These are phyloP conservation scores for Propithecus deckenii DNA, from an alignment of 2,797 vertebrate genomes.

Conservation along the genomic window DNA sequence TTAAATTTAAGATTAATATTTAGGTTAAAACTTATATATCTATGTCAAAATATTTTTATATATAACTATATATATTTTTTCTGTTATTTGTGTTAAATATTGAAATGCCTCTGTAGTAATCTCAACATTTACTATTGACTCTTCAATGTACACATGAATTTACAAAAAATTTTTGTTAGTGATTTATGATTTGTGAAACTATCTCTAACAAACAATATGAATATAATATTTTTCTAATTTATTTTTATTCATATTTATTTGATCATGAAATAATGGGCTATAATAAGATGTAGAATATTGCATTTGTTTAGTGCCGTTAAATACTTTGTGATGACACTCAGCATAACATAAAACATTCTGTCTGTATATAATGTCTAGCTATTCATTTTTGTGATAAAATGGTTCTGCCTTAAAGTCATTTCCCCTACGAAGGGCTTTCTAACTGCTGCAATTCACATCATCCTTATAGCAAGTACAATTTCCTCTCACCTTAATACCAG, in stretches of 20 bases:
- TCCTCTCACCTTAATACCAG: background rate
- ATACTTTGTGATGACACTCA: background rate
- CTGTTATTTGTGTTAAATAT: background rate
- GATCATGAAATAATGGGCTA: background rate
- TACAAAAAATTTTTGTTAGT: background rate
- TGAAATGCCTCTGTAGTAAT: background rate
- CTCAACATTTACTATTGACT: background rate
- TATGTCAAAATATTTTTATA: background rate
- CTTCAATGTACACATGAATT: background rate
- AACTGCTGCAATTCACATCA: background rate
- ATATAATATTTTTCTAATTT: background rate
- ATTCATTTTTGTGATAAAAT: conserved; percentile 23
- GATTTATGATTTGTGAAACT: background rate
- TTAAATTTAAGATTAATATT: background rate
- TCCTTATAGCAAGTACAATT: background rate
- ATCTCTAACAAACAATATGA: background rate
- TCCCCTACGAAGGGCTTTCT: background rate
- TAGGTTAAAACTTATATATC: background rate
- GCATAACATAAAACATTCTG: background rate
- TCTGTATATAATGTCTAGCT: background rate
- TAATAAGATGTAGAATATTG: background rate
- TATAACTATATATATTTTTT: background rate
- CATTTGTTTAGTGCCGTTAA: background rate
- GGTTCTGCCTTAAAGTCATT: background rate
- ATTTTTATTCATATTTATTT: background rate